Evolutionary conservation across 2,797 vertebrate species (phyloP), one percentile per base, ranked within the genome.

Genomic region (Paguma larvata): DNA sequence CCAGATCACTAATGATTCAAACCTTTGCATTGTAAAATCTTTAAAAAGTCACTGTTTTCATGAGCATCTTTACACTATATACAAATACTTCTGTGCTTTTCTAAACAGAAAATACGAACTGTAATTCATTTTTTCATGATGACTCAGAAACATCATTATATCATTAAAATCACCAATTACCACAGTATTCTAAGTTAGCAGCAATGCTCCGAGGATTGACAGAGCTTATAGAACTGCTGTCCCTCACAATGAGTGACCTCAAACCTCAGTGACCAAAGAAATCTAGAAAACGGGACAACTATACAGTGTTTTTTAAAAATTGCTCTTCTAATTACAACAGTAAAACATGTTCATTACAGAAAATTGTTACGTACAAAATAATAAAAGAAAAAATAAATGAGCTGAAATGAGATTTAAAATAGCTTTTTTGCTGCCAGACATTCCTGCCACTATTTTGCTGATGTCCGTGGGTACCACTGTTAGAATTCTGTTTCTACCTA

Each of bases 351-450:
- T 91, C 10, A 56, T 53, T 68, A 30, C 25, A 56, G 78, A 85
- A 82, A 90, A 38, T 13, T 34, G 14, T 25, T 63, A 59, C 23
- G 2, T 23, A 51, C 1, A 9, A 44, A 89, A 75, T 67, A 73
- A 62, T 32, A 82, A 44, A 94, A 51, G 14, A 68, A 87, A 68
- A 48, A 21, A 15, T 23, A 27, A 75, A 83, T n/a, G 48, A 16
- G 32, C 48, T 44, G 34, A 85, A 38, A 25, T 62, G 68, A 90
- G 68, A 51, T 38, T 85, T 82, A 72, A 89, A 83, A 56, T 32
- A 23, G 11, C 0, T 14, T 84, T 84, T 83, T n/a, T 18, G 83
- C 56, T 51, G n/a, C 14, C 14, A 6, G 30, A 25, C 27, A 5
- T 48, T 27, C 25, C 51, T 15, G 32, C 41, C 44, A 15, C 4